Base-by-base conservation (phyloP, 2,113 vertebrate species). In the Pelecanoides urinatrix region DNA sequence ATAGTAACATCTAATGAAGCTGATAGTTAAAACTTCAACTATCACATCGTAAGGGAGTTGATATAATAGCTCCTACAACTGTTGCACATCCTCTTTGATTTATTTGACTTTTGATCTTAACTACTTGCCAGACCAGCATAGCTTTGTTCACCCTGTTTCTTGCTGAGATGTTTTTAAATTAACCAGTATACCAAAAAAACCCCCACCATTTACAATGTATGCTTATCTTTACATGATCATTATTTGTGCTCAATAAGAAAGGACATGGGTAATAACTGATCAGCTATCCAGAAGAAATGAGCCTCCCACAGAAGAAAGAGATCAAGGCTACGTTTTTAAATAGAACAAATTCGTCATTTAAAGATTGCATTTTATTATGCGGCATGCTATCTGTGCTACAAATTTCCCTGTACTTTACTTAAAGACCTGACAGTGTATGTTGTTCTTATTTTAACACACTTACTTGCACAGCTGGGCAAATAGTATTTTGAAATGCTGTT, bases 21-120 rank as follows among this genome's bases (percentile, higher is more conserved):
- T 72, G 65, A 74, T 89, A 47, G 94, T 74, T 73, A 70, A 92
- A 88, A 65, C 77, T 70, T 72, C 53, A 80, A 75, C 56, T 86
- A 74, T 7, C 80, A 71, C 56, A 93, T 91, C 53, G 58, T 49
- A 66, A 88, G 18, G 9, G 2, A 53, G 76, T 58, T 76, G 49
- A 55, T 89, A 23, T 84, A 89, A 96, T 77, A 93, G n/a, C 0
- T 13, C 38, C 78, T 84, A 53, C 68, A 72, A 58, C 68, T 92
- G 29, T 87, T 96, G 40, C 75, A 88, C 67, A 74, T 77, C 80
- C 49, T 80, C 67, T 94, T 97, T 97, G 94, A 96, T 97, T 95
- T 97, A 81, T 87, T 86, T 93, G 49, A 42, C 16, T 96, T 97
- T 93, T 94, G 52, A 96, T 96, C 82, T 94, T 94, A 88, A 90